phyloP scores from a whole-genome alignment of 1,140 invertebrate genomes.

The Formica selysi region DNA sequence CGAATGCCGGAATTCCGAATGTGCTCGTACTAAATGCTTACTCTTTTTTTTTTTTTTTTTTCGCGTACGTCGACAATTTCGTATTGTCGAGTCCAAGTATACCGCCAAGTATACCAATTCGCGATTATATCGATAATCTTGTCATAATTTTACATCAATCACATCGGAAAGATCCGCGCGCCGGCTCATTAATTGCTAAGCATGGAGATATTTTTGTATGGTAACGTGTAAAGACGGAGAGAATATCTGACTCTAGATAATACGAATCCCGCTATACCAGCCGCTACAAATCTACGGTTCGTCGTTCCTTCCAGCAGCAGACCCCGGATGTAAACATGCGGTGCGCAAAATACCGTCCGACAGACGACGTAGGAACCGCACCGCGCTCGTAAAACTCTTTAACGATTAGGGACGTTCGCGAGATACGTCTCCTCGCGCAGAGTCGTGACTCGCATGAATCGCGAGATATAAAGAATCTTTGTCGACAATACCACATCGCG shows the following conservation, averaged over 20 bases:
- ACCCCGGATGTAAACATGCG: background rate
- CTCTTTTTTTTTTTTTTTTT: background rate
- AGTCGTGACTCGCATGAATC: background rate
- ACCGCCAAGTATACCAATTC: background rate
- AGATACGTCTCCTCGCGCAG: background rate
- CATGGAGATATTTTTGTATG: conserved; percentile 43
- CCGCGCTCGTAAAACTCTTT: conserved; percentile 26
- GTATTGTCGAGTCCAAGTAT: background rate
- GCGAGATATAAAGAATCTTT: background rate
- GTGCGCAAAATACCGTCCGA: background rate
- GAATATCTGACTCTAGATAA: conserved; percentile 52
- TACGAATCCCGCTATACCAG: conserved; percentile 55
- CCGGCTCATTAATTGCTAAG: conserved; percentile 53
- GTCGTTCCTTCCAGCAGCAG: background rate
- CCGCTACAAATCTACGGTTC: conserved; percentile 49
- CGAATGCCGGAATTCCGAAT: conserved; percentile 61
- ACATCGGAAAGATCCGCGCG: conserved; percentile 47
- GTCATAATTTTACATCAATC: conserved; percentile 15
- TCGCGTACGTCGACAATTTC: background rate
- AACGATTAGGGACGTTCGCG: conserved; percentile 24
- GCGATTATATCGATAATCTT: background rate
- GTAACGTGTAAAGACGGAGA: conserved; percentile 59
- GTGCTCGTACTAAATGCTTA: conserved; percentile 43
- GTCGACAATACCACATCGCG: background rate
- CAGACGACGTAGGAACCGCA: conserved; percentile 27